A percentile compares a stretch with the other conserved stretches of the same genome.
phyloP scores from a whole-genome alignment of 2,888 invertebrate species.

The Lepidochitona cinerea region DNA sequence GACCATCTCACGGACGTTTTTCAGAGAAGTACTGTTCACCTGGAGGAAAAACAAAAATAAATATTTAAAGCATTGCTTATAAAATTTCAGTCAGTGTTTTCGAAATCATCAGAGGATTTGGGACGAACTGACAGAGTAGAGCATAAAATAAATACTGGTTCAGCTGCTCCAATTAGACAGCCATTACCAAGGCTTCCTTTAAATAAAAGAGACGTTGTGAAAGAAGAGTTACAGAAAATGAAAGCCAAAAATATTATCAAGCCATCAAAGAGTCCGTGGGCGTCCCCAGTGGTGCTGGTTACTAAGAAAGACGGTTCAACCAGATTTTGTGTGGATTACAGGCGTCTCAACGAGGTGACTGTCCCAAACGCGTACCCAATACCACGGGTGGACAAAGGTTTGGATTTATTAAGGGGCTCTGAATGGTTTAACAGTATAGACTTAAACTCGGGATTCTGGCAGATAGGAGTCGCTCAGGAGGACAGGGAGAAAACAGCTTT shows the following conservation, averaged over 20 bases:
- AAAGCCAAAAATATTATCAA: not conserved
- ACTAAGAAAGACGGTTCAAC: constrained; percentile 1
- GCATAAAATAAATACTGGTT: constrained; percentile 2
- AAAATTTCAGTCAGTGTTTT: constrained; percentile 2
- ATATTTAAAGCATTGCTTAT: not conserved
- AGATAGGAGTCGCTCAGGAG: too few relatives aligned
- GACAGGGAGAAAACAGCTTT: too few relatives aligned
- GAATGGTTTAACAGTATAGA: not conserved
- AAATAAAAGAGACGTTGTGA: not conserved
- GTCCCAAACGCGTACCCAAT: not conserved
- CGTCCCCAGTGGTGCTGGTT: not conserved
- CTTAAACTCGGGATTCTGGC: not conserved
- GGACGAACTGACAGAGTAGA: not conserved
- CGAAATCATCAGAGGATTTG: constrained; percentile 8
- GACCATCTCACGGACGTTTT: not conserved
- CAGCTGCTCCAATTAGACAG: not conserved
- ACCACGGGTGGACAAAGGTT: not conserved
- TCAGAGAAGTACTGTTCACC: not conserved
- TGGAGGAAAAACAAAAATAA: not conserved
- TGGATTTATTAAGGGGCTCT: not conserved
- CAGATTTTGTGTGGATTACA: not conserved
- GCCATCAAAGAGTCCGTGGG: not conserved
- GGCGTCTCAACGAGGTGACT: not conserved
- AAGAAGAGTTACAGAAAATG: not conserved
- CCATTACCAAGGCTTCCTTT: not conserved